phyloP scores from a whole-genome alignment of 2,888 invertebrate species.

The Amphipoea oculea region DNA sequence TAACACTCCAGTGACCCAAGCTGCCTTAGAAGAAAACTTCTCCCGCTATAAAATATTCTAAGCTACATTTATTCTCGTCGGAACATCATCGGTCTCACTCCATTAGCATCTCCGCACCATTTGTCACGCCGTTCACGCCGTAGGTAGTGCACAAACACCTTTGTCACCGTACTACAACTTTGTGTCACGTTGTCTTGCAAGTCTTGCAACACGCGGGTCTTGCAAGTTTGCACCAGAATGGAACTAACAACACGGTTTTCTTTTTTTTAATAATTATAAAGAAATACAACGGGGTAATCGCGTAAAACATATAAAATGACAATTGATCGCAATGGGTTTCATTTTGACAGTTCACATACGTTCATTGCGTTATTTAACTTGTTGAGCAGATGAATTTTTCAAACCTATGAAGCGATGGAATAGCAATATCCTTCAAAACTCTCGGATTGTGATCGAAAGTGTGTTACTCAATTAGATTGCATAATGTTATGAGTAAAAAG shows the following conservation, averaged over 20 bases:
- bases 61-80: slow-evolving; percentile 30
- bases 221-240: neutral
- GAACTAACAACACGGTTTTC: neutral
- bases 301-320: too few relatives aligned
- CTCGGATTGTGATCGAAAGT: too few relatives aligned
- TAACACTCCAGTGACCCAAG: neutral
- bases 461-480: too few relatives aligned
- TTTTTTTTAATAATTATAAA: neutral
- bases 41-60: slow-evolving; percentile 13
- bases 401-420: too few relatives aligned
- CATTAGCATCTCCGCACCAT: slow-evolving; percentile 42
- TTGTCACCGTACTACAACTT: slow-evolving; percentile 23
- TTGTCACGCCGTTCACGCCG: slow-evolving; percentile 30
- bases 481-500: too few relatives aligned
- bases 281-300: neutral
- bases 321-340: too few relatives aligned
- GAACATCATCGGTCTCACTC: slow-evolving; percentile 31
- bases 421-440: too few relatives aligned
- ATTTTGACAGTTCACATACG: too few relatives aligned
- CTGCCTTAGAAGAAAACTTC: neutral
- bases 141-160: slow-evolving; percentile 8
- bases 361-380: too few relatives aligned
- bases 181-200: slow-evolving; percentile 13
- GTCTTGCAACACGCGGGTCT: neutral
- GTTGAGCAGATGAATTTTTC: too few relatives aligned